Conservation (phyloP, 2,113 vertebrate species). For the Patagioenas fasciata region DNA sequence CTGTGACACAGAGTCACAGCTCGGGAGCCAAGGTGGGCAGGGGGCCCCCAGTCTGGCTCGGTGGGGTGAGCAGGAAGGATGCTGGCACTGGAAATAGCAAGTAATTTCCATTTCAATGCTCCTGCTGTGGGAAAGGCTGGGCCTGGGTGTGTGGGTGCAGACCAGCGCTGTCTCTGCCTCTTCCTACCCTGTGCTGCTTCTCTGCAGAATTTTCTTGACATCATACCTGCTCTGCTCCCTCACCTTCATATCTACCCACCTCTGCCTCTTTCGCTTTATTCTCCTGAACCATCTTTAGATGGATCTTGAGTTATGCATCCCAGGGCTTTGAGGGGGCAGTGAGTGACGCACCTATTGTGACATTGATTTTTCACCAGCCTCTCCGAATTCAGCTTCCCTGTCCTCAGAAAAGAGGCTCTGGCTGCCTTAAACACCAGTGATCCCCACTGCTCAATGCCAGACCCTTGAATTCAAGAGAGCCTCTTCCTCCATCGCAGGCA, state of each 20-base stretch:
- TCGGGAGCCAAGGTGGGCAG: background rate
- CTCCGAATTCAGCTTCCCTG: background rate
- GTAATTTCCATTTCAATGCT: slow-evolving; percentile 2
- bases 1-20: background rate
- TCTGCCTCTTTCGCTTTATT: background rate
- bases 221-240: background rate
- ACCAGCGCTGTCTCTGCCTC: background rate
- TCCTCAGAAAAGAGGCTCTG: background rate
- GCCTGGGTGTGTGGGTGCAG: background rate
- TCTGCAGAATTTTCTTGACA: background rate
- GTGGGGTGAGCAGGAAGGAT: background rate
- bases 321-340: background rate
- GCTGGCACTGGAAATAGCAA: slow-evolving; percentile 17
- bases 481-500: background rate
- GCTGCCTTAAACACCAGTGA: background rate
- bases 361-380: background rate
- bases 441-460: background rate
- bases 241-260: background rate
- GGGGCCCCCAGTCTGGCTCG: background rate
- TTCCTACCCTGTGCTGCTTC: background rate
- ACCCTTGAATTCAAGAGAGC: background rate
- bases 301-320: background rate
- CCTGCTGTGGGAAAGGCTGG: background rate
- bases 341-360: background rate
- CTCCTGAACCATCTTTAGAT: background rate